Evolutionary conservation across 2,113 vertebrate genomes (phyloP).

Genomic region (Gallinago undulata): DNA sequence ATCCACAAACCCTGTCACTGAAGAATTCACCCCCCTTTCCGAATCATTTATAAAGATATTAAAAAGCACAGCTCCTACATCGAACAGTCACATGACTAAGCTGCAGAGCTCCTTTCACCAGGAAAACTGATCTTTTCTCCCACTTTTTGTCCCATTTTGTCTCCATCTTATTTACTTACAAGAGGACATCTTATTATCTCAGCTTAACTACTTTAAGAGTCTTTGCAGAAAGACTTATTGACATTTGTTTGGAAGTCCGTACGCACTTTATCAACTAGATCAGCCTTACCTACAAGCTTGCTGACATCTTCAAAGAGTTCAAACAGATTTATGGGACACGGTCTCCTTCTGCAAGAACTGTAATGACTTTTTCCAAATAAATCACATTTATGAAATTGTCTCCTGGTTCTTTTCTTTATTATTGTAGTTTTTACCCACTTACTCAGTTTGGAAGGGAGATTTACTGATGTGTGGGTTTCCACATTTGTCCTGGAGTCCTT

Average conservation of each 20-base stretch:
- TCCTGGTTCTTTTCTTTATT: conserved; percentile 46
- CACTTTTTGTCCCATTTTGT: not conserved
- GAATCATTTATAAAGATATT: not conserved
- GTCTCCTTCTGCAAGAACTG: conserved; percentile 47
- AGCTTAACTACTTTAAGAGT: not conserved
- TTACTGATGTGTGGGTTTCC: conserved; percentile 13
- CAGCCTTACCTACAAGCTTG: conserved; percentile 38
- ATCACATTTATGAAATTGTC: conserved; percentile 65
- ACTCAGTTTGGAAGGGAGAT: conserved; percentile 33
- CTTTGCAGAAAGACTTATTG: conserved; percentile 54
- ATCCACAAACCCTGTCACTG: not conserved
- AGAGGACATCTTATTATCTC: conserved; percentile 31
- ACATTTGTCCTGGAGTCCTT: conserved; percentile 40
- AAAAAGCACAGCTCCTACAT: not conserved
- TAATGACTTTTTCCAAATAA: conserved; percentile 65
- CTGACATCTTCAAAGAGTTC: conserved; percentile 54
- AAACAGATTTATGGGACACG: conserved; percentile 36
- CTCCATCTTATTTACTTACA: not conserved
- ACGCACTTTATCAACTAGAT: conserved; percentile 36
- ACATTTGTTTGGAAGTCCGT: conserved; percentile 46
- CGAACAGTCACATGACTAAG: not conserved
- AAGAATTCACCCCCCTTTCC: not conserved
- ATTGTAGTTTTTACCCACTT: conserved; percentile 47
- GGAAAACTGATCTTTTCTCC: not conserved
- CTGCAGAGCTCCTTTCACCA: not conserved